Base-by-base conservation (phyloP, 2,797 vertebrate species). In the Nyctibius grandis region DNA sequence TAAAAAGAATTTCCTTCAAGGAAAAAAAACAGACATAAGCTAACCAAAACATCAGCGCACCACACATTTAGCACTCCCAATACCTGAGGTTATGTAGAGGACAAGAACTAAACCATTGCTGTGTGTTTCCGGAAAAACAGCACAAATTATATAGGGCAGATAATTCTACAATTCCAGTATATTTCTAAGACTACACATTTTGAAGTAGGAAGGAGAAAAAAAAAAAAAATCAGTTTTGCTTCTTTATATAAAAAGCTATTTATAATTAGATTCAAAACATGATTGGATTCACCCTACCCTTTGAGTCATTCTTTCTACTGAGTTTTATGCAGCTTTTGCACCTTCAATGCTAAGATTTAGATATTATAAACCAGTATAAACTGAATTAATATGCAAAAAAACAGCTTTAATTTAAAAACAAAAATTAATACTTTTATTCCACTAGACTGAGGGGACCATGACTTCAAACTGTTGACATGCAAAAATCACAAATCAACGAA, bases 1-100 rank as follows among this genome's bases (percentile, higher is more conserved):
- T 63, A 38, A 83, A 70, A 93, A 83, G 97, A 93, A 97, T 97
- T 98, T 98, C 98, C 97, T 98, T 97, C 26, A 95, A 98, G 97
- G 97, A 98, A 98, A 97, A 98, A 97, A 98, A 98, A 97, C 97
- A 98, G 91, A 96, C 80, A 91, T 88, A 97, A 95, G 68, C 91
- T 91, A 96, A 95, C 87, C 98, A 98, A 98, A 98, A 98, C 97
- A 98, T 87, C 94, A 96, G 67, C 34, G 91, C 93, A 85, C 60
- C 96, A 96, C 73, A 94, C 95, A 97, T 96, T 96, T 95, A 96
- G 88, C 91, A 92, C 96, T 98, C 96, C 92, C 57, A 82, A 93
- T 96, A 97, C 96, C 96, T 88, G 97, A 96, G 98, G 98, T 98
- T 97, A 98, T 50, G 12, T 40, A 93, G 72, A 98, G 97, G 97